Percentiles rank a stretch among this genome's conserved stretches.
phyloP scores from a whole-genome alignment of 1,140 invertebrate genomes.

The Sitophilus oryzae region DNA sequence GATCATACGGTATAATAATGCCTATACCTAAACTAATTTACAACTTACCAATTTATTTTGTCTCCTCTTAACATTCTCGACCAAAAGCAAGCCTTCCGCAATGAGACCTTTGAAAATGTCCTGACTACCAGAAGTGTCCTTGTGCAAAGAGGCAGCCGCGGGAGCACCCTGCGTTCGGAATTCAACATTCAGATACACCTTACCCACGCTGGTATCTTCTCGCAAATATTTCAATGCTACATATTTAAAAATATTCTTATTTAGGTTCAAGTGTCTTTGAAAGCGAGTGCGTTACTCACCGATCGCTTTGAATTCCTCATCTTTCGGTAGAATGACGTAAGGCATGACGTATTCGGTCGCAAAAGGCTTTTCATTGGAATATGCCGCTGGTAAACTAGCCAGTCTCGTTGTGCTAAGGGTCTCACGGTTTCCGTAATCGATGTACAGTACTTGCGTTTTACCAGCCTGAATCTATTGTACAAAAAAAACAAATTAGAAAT shows the following conservation, averaged over 20 bases:
- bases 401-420: slow-evolving; percentile 54
- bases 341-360: slow-evolving; percentile 84
- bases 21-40: too few species aligned
- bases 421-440: slow-evolving; percentile 91
- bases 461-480: slow-evolving; percentile 19
- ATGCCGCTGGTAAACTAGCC: slow-evolving; percentile 74
- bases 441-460: slow-evolving; percentile 53
- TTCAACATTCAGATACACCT: slow-evolving; percentile 70
- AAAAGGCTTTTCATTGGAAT: slow-evolving; percentile 66
- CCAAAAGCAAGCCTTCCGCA: slow-evolving; percentile 76
- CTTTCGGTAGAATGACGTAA: slow-evolving; percentile 73
- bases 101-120: slow-evolving; percentile 83
- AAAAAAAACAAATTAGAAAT: slow-evolving; percentile 31
- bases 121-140: slow-evolving; percentile 63
- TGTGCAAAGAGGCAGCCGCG: slow-evolving; percentile 64
- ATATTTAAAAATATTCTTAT: not conserved
- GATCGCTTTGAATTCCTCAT: slow-evolving; percentile 74
- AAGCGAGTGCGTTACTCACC: not conserved
- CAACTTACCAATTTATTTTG: slow-evolving; percentile 67
- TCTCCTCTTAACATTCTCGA: slow-evolving; percentile 74
- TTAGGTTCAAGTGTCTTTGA: not conserved
- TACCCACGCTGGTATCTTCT: slow-evolving; percentile 57
- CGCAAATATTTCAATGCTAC: slow-evolving; percentile 63
- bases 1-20: too few species aligned
- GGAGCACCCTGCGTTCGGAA: slow-evolving; percentile 55